Conservation (phyloP, 2,797 vertebrate species). For the Anas bernieri region DNA sequence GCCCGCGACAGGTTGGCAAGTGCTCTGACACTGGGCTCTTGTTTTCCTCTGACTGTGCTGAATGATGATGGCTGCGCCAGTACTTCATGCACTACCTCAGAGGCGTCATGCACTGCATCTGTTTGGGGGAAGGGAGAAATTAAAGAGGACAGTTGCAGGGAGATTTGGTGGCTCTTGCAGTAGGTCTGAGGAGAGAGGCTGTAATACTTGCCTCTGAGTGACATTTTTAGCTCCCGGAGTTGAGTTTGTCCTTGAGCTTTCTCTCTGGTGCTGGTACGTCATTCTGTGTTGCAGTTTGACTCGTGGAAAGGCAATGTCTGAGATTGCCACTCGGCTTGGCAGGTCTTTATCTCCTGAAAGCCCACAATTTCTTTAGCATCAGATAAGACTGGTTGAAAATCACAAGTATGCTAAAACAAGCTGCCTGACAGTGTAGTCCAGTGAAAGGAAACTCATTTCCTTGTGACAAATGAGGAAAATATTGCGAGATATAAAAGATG, state of each 20-base stretch:
- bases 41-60: not conserved
- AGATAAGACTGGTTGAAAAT: not conserved
- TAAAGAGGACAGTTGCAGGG: not conserved
- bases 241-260: not conserved
- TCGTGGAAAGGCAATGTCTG: not conserved
- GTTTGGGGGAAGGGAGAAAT: not conserved
- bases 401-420: not conserved
- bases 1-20: not conserved
- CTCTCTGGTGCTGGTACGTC: rapidly evolving
- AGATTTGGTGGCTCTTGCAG: not conserved
- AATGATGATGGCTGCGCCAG: not conserved
- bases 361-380: not conserved
- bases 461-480: not conserved
- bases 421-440: not conserved
- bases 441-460: not conserved
- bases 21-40: conserved; percentile 25
- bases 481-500: not conserved
- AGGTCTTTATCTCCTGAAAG: not conserved
- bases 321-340: not conserved
- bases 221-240: not conserved
- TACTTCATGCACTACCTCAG: not conserved
- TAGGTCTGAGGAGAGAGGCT: not conserved
- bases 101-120: not conserved
- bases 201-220: rapidly evolving
- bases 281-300: not conserved